Base-by-base conservation (phyloP, 2,888 invertebrate genomes). In the Plemyria rubiginata region DNA sequence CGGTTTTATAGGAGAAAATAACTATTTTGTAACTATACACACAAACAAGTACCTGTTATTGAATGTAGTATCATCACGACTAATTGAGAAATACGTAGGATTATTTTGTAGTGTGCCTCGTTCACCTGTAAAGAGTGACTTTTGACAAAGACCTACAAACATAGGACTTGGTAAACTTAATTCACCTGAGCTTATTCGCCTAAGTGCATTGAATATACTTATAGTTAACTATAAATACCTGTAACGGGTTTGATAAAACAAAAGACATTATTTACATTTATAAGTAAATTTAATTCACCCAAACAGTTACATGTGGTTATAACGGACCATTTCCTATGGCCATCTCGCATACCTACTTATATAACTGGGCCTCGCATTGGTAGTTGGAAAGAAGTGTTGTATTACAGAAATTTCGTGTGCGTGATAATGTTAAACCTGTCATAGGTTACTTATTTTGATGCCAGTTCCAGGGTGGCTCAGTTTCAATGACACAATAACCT, bases 1-100 rank as follows among this genome's bases (percentile, higher is more conserved):
- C 46, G 15, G 1, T 69, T 65, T 60, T 65, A 67, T 58, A 9
- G 13, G 16, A 16, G 13, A 49, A 60, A 45, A 46, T 41, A 49
- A 49, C 9, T 38, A 1, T 48, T 55, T 55, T 48, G 55, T 40
- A 52, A 50, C 36, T 52, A 52, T 4, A n/a, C n/a, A 28, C 12
- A 38, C 16, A 12, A 16, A 36, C n/a, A 40, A 32, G 1, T 49
- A n/a, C 32, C 29, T 7, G 29, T 13, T 13, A 46, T n/a, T n/a
- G 46, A 22, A 4, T 13, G 2, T 12, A 32, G 32, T 29, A 22
- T 38, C 9, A 38, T 36, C 36, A 54, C 16, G 54, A 54, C 7
- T 48, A 22, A 38, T 54, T 46, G 13, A 13, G 46, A 43, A 54
- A 54, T 29, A 15, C 6, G 0, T 48, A 9, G 36, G 8, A 7